Percentiles rank a stretch among this genome's conserved stretches.
Conservation (phyloP, 1,140 invertebrate species). For the Brachionus manjavacas region DNA sequence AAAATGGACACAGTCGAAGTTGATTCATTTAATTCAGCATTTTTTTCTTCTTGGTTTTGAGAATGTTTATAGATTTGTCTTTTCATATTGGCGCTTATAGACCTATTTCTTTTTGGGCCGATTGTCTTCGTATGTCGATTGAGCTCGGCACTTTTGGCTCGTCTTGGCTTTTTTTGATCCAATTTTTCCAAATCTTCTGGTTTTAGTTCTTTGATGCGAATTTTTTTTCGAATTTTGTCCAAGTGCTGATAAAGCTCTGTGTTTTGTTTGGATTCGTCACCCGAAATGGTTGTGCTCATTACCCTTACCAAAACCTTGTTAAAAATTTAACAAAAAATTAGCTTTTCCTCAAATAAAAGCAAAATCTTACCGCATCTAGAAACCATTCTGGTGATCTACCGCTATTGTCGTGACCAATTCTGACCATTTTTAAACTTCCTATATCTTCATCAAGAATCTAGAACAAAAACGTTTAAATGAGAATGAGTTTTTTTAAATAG, state of each 20-base stretch:
- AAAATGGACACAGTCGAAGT: background rate
- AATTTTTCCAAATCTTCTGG: background rate
- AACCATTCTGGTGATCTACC: constrained; percentile 56
- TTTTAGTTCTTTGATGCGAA: constrained; percentile 27
- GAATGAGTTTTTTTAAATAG: background rate
- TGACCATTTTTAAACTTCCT: constrained; percentile 50
- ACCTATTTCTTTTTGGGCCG: background rate
- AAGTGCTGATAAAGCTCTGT: background rate
- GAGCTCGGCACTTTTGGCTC: constrained; percentile 31
- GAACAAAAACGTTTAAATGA: constrained; percentile 45
- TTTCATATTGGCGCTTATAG: background rate
- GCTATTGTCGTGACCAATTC: constrained; percentile 56
- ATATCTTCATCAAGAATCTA: constrained; percentile 50
- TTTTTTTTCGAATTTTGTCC: background rate
- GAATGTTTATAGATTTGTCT: background rate
- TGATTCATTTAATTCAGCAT: background rate
- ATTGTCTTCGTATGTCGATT: background rate
- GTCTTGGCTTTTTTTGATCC: background rate
- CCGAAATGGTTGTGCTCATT: background rate
- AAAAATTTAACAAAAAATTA: background rate
- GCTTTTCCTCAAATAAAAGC: constrained; percentile 48
- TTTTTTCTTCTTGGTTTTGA: background rate
- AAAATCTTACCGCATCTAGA: constrained; percentile 54
- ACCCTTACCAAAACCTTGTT: background rate
- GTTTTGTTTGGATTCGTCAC: background rate